Base-by-base conservation (phyloP, 2,113 vertebrate species). In the Trinectes maculatus region DNA sequence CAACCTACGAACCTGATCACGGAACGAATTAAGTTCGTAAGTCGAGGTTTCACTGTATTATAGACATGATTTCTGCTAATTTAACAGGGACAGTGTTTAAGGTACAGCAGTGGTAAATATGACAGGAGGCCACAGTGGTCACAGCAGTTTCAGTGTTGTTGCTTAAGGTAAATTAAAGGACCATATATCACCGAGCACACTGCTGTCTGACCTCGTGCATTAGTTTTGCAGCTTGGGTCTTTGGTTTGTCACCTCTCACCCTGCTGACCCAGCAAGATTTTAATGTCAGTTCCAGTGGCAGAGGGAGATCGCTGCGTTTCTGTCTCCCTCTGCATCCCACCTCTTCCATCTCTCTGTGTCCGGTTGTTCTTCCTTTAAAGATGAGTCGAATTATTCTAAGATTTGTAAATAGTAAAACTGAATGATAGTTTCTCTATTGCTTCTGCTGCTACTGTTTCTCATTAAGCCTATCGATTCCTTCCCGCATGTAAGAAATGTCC, bases 201-300 rank as follows among this genome's bases (percentile, higher is more conserved):
- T 16, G 52, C 36, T 31, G 13, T 31, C 59, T 63, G 47, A 46
- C 28, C 3, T 34, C 21, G 36, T 7, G 9, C 28, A 44, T 16
- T 46, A 15, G 12, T 53, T 60, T 21, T 53, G 16, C 37, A 26
- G 18, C 40, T 8, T 19, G 25, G 26, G 40, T 15, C 10, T 26
- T 63, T 16, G n/a, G 26, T 25, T 31, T 71, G 70, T 80, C 48
- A 77, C 43, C 39, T 70, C 49, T 40, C 24, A 49, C 4, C 53
- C 7, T 67, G 81, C 79, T 86, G 82, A 84, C 2, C 22, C 49
- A 56, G 77, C 81, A 76, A 36, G 26, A 62, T 56, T 51, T 80
- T 83, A 73, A 83, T 83, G 70, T 79, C 65, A 28, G 24, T 49
- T 46, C 12, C 53, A 54, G 36, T 5, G 13, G 46, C 28, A 76